phyloP scores from a whole-genome alignment of 2,113 vertebrate species.

The Pagrus major region DNA sequence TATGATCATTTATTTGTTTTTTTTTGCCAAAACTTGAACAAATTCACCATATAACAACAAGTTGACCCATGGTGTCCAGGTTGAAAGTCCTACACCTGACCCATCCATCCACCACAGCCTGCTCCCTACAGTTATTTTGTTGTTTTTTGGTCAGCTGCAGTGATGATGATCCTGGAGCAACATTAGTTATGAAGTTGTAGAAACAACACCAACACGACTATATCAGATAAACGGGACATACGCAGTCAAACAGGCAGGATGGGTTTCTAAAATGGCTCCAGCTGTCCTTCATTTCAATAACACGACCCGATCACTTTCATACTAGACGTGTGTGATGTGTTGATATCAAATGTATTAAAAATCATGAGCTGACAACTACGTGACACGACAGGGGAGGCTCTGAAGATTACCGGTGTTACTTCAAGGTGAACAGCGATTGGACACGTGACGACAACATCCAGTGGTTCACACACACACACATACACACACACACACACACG shows the following conservation, averaged over 20 bases:
- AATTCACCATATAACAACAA: too few species aligned
- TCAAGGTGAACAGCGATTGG: constrained; percentile 37
- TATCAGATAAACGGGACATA: too few species aligned
- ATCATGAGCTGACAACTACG: constrained; percentile 34
- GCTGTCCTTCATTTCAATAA: not conserved
- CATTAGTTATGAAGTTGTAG: too few species aligned
- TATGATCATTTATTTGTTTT: too few species aligned
- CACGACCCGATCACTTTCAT: constrained; percentile 1
- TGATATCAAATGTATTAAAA: constrained; percentile 59
- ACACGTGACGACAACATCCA: constrained; percentile 37
- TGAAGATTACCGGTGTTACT: constrained; percentile 24
- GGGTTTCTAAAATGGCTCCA: not conserved
- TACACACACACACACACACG: not conserved
- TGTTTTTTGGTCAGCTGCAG: too few species aligned
- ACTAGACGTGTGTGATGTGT: not conserved
- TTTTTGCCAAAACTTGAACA: too few species aligned
- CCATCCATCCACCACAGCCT: too few species aligned
- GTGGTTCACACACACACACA: constrained; percentile 30
- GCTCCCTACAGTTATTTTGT: too few species aligned
- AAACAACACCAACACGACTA: too few species aligned
- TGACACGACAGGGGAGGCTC: constrained; percentile 18
- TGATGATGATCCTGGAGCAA: too few species aligned
- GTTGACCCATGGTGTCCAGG: too few species aligned
- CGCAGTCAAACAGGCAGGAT: not conserved
- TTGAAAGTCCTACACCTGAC: too few species aligned